Evolutionary conservation across 2,888 invertebrate species (phyloP).

Genomic region (Neoitamus cyanurus): DNA sequence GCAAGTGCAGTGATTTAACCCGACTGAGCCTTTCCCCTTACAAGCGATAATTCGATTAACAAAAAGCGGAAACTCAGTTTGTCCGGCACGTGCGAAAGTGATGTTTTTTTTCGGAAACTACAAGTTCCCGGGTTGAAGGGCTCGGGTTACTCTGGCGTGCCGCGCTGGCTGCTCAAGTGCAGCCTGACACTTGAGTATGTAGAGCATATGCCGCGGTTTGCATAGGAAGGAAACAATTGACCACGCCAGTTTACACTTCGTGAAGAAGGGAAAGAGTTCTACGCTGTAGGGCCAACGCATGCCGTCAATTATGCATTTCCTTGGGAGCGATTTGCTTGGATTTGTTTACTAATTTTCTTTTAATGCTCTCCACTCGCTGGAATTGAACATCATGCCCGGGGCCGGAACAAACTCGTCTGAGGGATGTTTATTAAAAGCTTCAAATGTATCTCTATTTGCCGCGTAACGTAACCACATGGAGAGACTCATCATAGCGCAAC

Average conservation of each 20-base stretch:
- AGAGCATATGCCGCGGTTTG: slow-evolving; percentile 4
- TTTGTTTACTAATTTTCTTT: slow-evolving; percentile 3
- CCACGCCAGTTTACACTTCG: background rate
- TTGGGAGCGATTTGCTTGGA: slow-evolving; percentile 20
- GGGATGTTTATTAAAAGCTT: background rate
- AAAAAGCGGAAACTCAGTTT: slow-evolving; percentile 14
- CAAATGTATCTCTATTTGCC: background rate
- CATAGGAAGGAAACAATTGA: slow-evolving; percentile 4
- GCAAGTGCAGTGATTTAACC: slow-evolving; percentile 24
- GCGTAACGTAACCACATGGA: background rate
- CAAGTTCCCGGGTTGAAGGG: background rate
- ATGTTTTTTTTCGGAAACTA: background rate
- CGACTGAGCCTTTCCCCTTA: background rate
- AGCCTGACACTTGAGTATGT: background rate
- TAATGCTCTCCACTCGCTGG: background rate
- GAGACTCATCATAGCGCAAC: background rate
- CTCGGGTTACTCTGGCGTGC: background rate
- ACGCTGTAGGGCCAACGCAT: background rate
- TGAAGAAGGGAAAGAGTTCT: background rate
- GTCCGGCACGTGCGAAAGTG: slow-evolving; percentile 33
- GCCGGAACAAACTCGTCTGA: background rate
- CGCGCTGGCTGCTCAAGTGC: background rate
- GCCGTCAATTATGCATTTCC: slow-evolving; percentile 30
- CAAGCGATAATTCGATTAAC: slow-evolving; percentile 20
- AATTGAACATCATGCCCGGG: slow-evolving; percentile 18